Base-by-base conservation (phyloP, 1,140 invertebrate species). In the Acromyrmex heyeri region DNA sequence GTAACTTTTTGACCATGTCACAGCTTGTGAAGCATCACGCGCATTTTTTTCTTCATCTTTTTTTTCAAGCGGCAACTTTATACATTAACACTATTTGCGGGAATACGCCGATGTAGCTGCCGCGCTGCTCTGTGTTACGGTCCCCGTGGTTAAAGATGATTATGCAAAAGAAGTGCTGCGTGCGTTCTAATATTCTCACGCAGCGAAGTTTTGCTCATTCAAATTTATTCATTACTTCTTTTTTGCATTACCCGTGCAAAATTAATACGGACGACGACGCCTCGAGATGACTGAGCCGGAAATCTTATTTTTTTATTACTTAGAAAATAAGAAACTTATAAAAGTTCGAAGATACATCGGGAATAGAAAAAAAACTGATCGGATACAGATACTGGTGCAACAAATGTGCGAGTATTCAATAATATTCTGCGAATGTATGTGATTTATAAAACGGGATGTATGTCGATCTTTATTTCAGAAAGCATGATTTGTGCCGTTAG, bases 161-260 rank as follows among this genome's bases (percentile, higher is more conserved):
- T 86, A 88, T 79, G 82, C 73, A 89, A 88, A 87, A 59, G 57
- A 55, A 44, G 62, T 3, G 67, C 34, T 16, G 50, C 18, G 44
- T 48, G 86, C 69, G 55, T 73, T 55, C 82, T 83, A 87, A 90
- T 87, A 87, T 90, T 89, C 85, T 27, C 78, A 76, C 62, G 70
- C 77, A 86, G 75, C 59, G 75, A 53, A 82, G 76, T 89, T 72
- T 67, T 87, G 50, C 38, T 87, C 65, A 90, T 89, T 90, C 77
- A 90, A 89, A 90, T 90, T 90, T 89, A 90, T 89, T 89, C 88
- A 90, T 87, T 79, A 59, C 76, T 38, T 48, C 65, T 82, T 86
- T 82, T 86, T 72, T 69, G 27, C 72, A 83, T 87, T 48, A 78
- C 24, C n/a, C 44, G 55, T 34, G 65, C 73, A 59, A 86, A 88